Conservation (phyloP, 2,797 vertebrate species). For the Poecilia gillii region DNA sequence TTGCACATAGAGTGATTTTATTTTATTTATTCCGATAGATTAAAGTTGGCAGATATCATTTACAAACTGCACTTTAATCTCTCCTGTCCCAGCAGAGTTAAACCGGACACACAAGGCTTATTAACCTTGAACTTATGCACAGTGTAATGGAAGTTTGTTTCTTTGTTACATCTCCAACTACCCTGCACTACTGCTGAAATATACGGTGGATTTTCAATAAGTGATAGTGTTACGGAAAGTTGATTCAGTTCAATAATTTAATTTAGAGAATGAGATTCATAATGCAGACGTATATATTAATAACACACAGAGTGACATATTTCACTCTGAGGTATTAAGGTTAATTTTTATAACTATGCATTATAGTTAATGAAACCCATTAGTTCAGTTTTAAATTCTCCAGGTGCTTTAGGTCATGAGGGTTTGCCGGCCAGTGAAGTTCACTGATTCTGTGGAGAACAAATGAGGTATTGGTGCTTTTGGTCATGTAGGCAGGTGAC, state of each 20-base stretch:
- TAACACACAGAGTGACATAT: background rate
- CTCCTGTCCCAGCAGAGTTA: background rate
- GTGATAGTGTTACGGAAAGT: background rate
- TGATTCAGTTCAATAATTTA: background rate
- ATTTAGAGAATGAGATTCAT: background rate
- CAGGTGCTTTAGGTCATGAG: background rate
- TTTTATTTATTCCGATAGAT: background rate
- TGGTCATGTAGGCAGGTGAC: background rate
- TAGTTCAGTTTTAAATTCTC: background rate
- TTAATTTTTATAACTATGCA: background rate
- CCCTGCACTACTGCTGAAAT: background rate
- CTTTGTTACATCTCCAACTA: background rate
- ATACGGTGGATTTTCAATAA: background rate
- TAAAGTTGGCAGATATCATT: background rate
- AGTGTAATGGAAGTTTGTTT: background rate
- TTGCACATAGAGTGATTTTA: background rate
- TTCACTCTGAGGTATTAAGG: background rate
- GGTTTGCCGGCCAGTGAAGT: background rate
- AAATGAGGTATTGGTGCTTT: background rate
- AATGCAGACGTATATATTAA: background rate
- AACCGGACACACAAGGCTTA: background rate
- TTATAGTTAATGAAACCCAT: background rate
- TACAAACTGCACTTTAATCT: background rate
- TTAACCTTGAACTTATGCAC: background rate
- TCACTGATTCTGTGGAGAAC: background rate